These are phyloP conservation scores for Xiphophorus couchianus DNA, from an alignment of 2,113 vertebrate species.

Conservation along the genomic window DNA sequence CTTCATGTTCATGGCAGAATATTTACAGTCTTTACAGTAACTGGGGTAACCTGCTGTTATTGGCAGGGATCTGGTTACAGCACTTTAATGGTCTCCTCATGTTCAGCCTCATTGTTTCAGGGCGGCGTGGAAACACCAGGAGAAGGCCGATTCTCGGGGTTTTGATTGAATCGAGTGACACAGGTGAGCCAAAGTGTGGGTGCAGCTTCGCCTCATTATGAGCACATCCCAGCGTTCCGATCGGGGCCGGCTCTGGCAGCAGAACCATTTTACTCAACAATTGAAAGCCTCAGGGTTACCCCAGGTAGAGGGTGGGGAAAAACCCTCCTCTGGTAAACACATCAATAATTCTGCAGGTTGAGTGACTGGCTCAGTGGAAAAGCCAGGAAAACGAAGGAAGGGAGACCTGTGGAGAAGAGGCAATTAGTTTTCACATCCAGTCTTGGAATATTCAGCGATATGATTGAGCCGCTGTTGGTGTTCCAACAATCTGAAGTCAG, in stretches of 20 bases:
- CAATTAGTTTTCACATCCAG: constrained; percentile 46
- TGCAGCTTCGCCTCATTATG: constrained; percentile 37
- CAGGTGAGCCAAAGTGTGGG: constrained; percentile 35
- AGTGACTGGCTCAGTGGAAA: constrained; percentile 54
- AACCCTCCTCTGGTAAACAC: constrained; percentile 57
- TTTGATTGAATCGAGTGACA: constrained; percentile 33
- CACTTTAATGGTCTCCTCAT: neutral
- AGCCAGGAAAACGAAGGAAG: constrained; percentile 44
- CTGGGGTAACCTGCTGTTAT: too few relatives aligned
- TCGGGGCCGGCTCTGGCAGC: constrained; percentile 41
- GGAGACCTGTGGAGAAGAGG: constrained; percentile 47
- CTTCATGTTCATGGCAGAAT: too few relatives aligned
- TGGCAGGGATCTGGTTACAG: neutral
- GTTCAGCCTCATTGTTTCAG: constrained; percentile 16
- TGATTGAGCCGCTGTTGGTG: constrained; percentile 21
- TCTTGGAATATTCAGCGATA: constrained; percentile 35
- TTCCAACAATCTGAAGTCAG: constrained; percentile 1
- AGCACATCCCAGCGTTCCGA: constrained; percentile 42
- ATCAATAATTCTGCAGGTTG: constrained; percentile 68
- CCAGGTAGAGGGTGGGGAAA: constrained; percentile 57
- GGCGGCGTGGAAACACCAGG: constrained; percentile 1
- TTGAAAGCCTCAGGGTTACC: constrained; percentile 63
- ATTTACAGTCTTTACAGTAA: too few relatives aligned
- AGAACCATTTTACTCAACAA: constrained; percentile 58
- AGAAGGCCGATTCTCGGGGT: constrained; percentile 5